A percentile compares a stretch with the other conserved stretches of the same genome.
Conservation (phyloP, 1,140 invertebrate genomes). For the Danaus melanippus region DNA sequence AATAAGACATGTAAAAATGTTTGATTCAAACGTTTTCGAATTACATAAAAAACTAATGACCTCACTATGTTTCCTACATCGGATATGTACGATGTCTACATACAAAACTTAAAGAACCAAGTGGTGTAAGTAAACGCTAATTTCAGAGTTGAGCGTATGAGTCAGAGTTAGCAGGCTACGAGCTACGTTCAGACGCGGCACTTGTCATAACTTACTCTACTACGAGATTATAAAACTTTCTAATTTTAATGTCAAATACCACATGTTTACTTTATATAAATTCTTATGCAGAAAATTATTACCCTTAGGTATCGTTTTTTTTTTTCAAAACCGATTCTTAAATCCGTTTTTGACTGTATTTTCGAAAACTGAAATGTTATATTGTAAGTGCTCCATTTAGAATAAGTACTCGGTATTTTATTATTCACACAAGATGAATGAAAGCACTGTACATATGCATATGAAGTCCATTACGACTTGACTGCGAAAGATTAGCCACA, state of each 20-base stretch:
- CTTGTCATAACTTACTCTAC: conserved; percentile 53
- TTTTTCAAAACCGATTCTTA: too few relatives aligned
- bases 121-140: conserved; percentile 62
- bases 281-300: too few relatives aligned
- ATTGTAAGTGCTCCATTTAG: too few relatives aligned
- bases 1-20: too few relatives aligned
- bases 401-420: too few relatives aligned
- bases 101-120: conserved; percentile 64
- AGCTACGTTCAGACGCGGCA: conserved; percentile 32
- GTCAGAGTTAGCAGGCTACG: conserved; percentile 26
- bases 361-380: too few relatives aligned
- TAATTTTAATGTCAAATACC: too few relatives aligned
- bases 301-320: too few relatives aligned
- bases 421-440: too few relatives aligned
- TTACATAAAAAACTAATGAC: conserved; percentile 35
- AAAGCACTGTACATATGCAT: conserved; percentile 26
- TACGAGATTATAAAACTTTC: conserved; percentile 12
- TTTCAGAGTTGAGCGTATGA: conserved; percentile 54
- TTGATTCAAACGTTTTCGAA: conserved; percentile 25
- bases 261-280: too few relatives aligned
- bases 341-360: too few relatives aligned
- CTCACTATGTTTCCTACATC: conserved; percentile 44
- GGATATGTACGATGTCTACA: conserved; percentile 60
- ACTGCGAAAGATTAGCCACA: conserved; percentile 69
- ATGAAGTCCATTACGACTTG: conserved; percentile 55